These are phyloP conservation scores for Periplaneta americana DNA, from an alignment of 1,140 invertebrate species.

Conservation along the genomic window DNA sequence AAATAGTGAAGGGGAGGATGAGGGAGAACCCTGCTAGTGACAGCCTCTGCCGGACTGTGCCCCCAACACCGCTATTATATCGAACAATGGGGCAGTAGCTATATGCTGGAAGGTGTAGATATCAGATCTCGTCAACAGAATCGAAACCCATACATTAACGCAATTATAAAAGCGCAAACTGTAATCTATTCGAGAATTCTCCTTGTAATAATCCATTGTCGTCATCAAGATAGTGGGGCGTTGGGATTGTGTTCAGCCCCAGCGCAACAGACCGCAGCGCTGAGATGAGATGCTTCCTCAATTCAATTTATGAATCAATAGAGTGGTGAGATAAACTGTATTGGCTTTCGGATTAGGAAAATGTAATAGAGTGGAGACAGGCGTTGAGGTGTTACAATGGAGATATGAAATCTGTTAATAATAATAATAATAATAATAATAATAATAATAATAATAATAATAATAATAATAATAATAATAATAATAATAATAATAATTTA, in stretches of 20 bases:
- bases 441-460: no score
- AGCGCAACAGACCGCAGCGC: neutral
- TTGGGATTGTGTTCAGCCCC: neutral
- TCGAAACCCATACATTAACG: neutral
- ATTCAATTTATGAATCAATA: no score
- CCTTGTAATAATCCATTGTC: neutral
- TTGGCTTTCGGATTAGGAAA: no score
- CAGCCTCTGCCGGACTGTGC: neutral
- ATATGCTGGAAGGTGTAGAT: neutral
- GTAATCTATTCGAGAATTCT: neutral
- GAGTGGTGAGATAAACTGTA: no score
- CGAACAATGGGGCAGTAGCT: neutral
- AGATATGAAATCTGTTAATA: no score
- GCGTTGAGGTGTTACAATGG: no score
- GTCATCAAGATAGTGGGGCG: neutral
- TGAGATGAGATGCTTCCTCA: no score
- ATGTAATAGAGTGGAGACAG: no score
- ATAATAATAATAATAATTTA: no score
- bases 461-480: no score
- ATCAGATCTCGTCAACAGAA: neutral
- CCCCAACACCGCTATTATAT: neutral
- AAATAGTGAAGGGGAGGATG: neutral
- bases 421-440: no score
- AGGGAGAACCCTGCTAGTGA: neutral
- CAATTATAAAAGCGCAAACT: neutral